Evolutionary conservation across 2,113 vertebrate genomes (phyloP).

Genomic region (Micromys minutus): DNA sequence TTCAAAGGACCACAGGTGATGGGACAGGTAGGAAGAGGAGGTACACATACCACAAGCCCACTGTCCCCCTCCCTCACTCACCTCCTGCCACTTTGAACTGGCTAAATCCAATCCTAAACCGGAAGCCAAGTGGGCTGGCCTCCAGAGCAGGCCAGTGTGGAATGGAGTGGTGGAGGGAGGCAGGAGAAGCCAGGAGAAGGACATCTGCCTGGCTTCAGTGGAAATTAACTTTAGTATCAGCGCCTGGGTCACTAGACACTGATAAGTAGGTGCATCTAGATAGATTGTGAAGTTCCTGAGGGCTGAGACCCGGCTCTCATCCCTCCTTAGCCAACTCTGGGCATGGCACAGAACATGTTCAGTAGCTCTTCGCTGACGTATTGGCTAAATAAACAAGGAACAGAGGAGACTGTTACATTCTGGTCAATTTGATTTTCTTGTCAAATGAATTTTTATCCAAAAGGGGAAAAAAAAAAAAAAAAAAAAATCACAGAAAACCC

Average conservation of each 20-base stretch:
- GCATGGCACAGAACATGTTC: background rate
- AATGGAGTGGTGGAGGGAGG: background rate
- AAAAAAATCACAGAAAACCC: conserved; percentile 58
- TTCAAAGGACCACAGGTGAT: background rate
- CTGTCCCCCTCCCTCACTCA: no score
- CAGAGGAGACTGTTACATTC: background rate
- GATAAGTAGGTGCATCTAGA: background rate
- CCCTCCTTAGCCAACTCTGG: background rate
- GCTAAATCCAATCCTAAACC: background rate
- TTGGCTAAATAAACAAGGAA: background rate
- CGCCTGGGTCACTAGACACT: background rate
- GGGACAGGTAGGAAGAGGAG: background rate
- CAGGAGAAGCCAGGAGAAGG: background rate
- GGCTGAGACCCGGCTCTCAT: background rate
- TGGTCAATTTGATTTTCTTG: conserved; percentile 53
- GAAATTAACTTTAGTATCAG: background rate
- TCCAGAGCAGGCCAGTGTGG: background rate
- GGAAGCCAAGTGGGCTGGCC: background rate
- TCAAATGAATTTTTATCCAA: conserved; percentile 36
- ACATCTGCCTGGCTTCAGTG: background rate
- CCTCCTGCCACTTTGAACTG: background rate
- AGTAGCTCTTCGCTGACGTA: background rate
- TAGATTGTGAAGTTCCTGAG: background rate
- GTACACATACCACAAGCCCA: background rate
- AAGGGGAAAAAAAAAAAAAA: conserved; percentile 55